Base-by-base conservation (phyloP, 2,113 vertebrate species). In the Seriola dumerili region DNA sequence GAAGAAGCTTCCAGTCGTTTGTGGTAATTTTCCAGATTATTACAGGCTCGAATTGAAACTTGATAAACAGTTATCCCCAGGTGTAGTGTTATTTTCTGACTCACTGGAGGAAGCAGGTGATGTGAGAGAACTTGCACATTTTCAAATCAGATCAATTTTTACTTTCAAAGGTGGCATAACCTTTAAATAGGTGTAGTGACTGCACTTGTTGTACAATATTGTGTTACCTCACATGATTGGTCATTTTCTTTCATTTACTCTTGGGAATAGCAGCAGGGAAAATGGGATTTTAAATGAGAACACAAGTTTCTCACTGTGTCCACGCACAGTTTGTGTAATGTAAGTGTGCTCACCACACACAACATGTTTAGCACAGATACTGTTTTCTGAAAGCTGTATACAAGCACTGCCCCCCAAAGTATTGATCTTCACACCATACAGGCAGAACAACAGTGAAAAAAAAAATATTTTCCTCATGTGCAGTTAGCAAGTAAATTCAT, bases 171-270 rank as follows among this genome's bases (percentile, higher is more conserved):
- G 25, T 66, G 13, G 4, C 38, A 29, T 42, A 46, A 67, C 54
- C 19, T 67, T 73, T 84, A 16, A 59, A 16, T 67, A 54, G 1
- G 1, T 54, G 44, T 3, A 14, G 10, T 14, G 38, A 32, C 44
- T 44, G 8, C 6, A 42, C 38, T n/a, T 72, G n/a, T 52, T 50
- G 7, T 19, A 46, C 40, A 58, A 4, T 54, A 46, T 42, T 0
- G 4, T 38, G n/a, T 69, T 25, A 63, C 32, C 69, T 67, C 42
- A 36, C 23, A 54, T 76, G 17, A 57, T 67, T 67, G 44, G 68
- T 75, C 1, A 52, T 23, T 71, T 42, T 55, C 29, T 40, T 69
- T 82, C 4, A 42, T 34, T 62, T 52, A 13, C 38, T 59, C 40
- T 10, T 23, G 40, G 48, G 32, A 36, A 19, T 36, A 16, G 48